phyloP scores from a whole-genome alignment of 2,888 invertebrate species.

The Amiota communis region DNA sequence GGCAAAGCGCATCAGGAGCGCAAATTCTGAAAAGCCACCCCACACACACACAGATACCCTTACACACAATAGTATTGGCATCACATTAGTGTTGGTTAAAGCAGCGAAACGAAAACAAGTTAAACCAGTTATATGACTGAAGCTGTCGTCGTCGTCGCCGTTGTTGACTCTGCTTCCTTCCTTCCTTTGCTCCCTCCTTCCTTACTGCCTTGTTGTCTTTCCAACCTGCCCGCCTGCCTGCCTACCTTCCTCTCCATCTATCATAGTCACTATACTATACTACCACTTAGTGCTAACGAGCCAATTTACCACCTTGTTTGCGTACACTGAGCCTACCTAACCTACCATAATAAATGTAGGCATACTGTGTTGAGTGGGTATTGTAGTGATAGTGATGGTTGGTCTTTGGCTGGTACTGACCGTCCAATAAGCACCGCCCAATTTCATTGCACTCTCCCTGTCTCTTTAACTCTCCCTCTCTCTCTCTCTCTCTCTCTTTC shows the following conservation, averaged over 20 bases:
- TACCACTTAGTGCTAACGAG: slow-evolving; percentile 62
- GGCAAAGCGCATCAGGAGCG: slow-evolving; percentile 28
- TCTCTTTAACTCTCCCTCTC: slow-evolving; percentile 14
- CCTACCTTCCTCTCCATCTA: slow-evolving; percentile 49
- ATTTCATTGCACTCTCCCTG: not conserved
- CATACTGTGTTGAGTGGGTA: not conserved
- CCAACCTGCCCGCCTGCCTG: slow-evolving; percentile 29
- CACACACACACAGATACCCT: slow-evolving; percentile 41
- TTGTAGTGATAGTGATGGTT: slow-evolving; percentile 36
- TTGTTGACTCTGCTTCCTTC: not conserved
- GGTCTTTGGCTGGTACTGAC: slow-evolving; percentile 36
- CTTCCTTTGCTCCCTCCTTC: not conserved
- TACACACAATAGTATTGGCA: slow-evolving; percentile 37
- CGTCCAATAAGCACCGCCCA: slow-evolving; percentile 37
- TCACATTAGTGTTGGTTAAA: slow-evolving; percentile 33
- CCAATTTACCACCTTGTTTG: slow-evolving; percentile 64
- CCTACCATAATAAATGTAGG: slow-evolving; percentile 66
- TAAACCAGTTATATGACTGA: slow-evolving; percentile 50
- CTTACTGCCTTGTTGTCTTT: slow-evolving; percentile 30
- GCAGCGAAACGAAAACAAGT: slow-evolving; percentile 40
- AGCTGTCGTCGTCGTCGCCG: slow-evolving; percentile 26
- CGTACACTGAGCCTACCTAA: slow-evolving; percentile 55
- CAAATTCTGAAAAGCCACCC: slow-evolving; percentile 48
- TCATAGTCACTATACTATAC: slow-evolving; percentile 29
- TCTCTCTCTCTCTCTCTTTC: not conserved